phyloP scores from a whole-genome alignment of 2,113 vertebrate species.

The Macheiramphus alcinus region DNA sequence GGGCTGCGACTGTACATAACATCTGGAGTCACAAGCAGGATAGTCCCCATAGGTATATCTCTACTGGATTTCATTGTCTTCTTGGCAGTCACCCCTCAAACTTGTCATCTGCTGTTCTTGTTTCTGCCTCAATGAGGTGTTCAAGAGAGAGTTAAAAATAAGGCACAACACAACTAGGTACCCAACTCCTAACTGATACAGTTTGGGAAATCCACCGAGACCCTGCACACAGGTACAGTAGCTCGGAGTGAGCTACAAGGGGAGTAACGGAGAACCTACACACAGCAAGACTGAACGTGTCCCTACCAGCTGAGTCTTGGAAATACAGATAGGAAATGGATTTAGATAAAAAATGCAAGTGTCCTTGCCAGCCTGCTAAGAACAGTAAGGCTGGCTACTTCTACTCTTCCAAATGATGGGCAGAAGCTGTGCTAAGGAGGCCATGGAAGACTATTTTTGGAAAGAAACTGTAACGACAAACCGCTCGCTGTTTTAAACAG shows the following conservation, averaged over 20 bases:
- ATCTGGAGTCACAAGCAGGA: neutral
- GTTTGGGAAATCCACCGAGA: neutral
- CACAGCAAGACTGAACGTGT: rapidly evolving
- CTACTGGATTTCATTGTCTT: neutral
- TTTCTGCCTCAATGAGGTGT: neutral
- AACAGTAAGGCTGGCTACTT: neutral
- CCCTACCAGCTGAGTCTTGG: neutral
- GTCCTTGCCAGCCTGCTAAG: neutral
- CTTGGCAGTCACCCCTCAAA: neutral
- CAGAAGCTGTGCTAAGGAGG: neutral
- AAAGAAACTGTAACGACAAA: neutral
- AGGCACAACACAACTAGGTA: neutral
- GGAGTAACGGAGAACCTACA: neutral
- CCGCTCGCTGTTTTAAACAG: neutral
- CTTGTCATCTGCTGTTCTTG: neutral
- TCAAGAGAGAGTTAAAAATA: neutral
- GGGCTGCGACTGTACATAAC: neutral
- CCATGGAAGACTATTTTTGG: neutral
- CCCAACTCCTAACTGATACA: neutral
- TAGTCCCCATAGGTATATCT: neutral
- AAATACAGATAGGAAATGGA: neutral
- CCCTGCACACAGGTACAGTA: neutral
- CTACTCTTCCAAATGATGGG: neutral
- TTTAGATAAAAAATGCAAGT: neutral
- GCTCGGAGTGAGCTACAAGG: neutral